These are phyloP conservation scores for Pogona vitticeps DNA, from an alignment of 2,113 vertebrate genomes.

Conservation along the genomic window DNA sequence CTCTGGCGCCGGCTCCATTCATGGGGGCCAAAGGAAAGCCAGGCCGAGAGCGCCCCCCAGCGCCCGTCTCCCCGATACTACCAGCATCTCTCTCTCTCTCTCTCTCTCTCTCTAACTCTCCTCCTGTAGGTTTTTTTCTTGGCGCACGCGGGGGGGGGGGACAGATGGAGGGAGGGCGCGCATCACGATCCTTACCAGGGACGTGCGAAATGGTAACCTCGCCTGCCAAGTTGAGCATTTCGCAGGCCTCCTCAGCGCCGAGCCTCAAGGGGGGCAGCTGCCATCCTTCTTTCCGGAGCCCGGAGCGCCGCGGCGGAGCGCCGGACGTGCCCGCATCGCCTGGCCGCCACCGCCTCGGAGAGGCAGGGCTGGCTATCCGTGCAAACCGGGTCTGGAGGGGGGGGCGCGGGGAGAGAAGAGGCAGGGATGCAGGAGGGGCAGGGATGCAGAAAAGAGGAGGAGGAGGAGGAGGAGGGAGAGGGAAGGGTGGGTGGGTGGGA, in stretches of 20 bases:
- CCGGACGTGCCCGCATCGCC: slow-evolving; percentile 67
- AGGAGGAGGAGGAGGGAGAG: neutral
- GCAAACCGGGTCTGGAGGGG: slow-evolving; percentile 81
- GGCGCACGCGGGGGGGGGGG: accelerated
- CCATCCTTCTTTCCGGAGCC: slow-evolving; percentile 66
- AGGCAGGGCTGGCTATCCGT: slow-evolving; percentile 79
- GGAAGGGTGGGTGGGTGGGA: neutral
- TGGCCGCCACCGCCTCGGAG: slow-evolving; percentile 61
- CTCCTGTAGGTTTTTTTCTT: neutral
- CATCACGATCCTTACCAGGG: slow-evolving; percentile 74
- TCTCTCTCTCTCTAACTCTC: neutral
- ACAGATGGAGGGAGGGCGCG: neutral
- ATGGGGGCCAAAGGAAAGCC: neutral
- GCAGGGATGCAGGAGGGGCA: neutral
- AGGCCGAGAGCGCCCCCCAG: slow-evolving; percentile 42
- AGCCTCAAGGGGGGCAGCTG: slow-evolving; percentile 69
- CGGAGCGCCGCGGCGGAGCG: slow-evolving; percentile 64
- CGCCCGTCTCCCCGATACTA: neutral
- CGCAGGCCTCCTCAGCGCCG: slow-evolving; percentile 76
- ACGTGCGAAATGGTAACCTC: slow-evolving; percentile 79
- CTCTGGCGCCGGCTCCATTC: neutral
- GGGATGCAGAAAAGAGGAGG: neutral
- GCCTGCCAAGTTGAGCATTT: slow-evolving; percentile 81
- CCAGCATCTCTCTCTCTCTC: too few species aligned
- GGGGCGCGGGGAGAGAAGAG: neutral